phyloP scores from a whole-genome alignment of 2,113 vertebrate genomes.

The Bufo bufo region DNA sequence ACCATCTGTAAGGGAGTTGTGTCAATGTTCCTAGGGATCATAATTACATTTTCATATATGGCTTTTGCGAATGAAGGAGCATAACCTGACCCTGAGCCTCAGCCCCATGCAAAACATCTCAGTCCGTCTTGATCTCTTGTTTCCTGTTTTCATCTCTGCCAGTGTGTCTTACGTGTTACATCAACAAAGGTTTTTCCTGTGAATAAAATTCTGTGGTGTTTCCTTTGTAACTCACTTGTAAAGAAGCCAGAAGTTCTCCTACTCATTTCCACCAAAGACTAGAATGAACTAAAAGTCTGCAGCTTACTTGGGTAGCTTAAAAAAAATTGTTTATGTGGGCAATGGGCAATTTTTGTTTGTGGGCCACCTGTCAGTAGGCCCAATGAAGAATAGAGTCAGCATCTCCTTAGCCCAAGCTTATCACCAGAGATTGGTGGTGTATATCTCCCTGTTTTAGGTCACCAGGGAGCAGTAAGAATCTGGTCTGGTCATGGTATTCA shows the following conservation, averaged over 20 bases:
- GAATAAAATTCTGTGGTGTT: neutral
- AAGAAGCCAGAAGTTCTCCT: neutral
- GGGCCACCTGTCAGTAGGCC: neutral
- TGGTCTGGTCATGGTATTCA: no score
- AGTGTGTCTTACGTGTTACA: conserved; percentile 4
- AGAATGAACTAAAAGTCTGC: neutral
- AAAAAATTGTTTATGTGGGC: neutral
- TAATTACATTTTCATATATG: no score
- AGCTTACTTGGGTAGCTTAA: neutral
- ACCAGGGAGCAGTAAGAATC: no score
- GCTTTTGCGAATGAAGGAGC: no score
- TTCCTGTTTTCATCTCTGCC: neutral
- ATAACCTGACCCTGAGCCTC: neutral
- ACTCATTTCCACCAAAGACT: neutral
- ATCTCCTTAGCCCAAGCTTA: neutral
- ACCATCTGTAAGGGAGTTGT: no score
- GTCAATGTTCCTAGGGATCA: no score
- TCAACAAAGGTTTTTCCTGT: neutral
- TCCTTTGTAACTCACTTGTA: neutral
- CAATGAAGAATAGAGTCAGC: neutral
- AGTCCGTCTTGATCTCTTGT: neutral
- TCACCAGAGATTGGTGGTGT: no score
- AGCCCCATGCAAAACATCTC: neutral
- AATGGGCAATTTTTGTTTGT: no score
- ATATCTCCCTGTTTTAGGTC: no score